phyloP scores from a whole-genome alignment of 1,140 invertebrate species.

The Tachypleus tridentatus region DNA sequence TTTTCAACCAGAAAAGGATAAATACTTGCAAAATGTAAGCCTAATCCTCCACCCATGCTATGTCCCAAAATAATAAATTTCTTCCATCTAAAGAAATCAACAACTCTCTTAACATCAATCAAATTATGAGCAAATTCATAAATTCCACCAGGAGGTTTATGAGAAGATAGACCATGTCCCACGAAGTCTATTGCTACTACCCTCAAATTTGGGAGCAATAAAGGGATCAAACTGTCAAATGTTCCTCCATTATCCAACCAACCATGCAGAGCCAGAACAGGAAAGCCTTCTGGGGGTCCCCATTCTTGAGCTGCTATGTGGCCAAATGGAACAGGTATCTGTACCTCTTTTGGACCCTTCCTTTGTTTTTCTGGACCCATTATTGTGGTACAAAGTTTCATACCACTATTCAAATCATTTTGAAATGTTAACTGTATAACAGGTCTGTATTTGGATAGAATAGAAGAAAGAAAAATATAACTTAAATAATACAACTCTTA shows the following conservation, averaged over 20 bases:
- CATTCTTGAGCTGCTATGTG: slow-evolving; percentile 57
- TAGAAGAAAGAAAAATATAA: no score
- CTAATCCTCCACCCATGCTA: slow-evolving; percentile 32
- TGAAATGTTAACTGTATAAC: no score
- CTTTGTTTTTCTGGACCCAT: no score
- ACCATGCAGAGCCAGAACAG: slow-evolving; percentile 57
- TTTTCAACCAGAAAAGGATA: slow-evolving; percentile 39
- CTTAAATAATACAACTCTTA: no score
- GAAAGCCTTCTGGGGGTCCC: slow-evolving; percentile 45
- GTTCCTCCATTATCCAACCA: slow-evolving; percentile 83
- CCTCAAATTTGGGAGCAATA: slow-evolving; percentile 35
- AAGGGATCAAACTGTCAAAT: slow-evolving; percentile 63
- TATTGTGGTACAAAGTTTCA: no score
- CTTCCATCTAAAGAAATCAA: slow-evolving; percentile 63
- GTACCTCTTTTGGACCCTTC: slow-evolving; percentile 31
- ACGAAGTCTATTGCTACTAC: slow-evolving; percentile 35
- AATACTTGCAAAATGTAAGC: slow-evolving; percentile 28
- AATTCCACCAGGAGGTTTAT: slow-evolving; percentile 54
- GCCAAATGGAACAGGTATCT: slow-evolving; percentile 67
- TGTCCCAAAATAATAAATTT: slow-evolving; percentile 44
- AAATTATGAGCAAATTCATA: slow-evolving; percentile 60
- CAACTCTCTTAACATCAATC: slow-evolving; percentile 54
- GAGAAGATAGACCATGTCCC: slow-evolving; percentile 63
- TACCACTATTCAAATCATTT: no score
- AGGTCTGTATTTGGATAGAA: no score